Base-by-base conservation (phyloP, 2,113 vertebrate species). In the Tetraodon nigroviridis region DNA sequence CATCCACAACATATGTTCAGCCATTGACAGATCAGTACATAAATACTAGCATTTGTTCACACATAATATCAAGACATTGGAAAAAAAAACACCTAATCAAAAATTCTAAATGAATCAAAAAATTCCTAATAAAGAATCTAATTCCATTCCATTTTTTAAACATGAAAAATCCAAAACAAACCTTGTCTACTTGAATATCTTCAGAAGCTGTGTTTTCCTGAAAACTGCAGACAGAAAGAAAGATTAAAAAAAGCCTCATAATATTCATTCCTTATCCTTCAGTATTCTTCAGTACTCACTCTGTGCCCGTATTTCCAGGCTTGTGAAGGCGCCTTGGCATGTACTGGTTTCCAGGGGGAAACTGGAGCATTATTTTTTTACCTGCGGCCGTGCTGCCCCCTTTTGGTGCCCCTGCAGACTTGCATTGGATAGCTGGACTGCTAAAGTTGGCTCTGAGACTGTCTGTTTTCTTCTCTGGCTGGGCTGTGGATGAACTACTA, bases 141-240 rank as follows among this genome's bases (percentile, higher is more conserved):
- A 11, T 11, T 37, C 2, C 32, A 37, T 37, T 37, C 12, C 12
- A 6, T 27, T 27, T 27, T 27, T 27, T 27, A 6, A 27, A 37
- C 1, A 37, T 37, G 12, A 2, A 47, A 8, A 60, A 61, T n/a
- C 51, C 13, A 42, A 52, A 32, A 67, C 80, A 29, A 22, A 91
- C 90, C 88, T 90, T 90, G 74, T 91, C 87, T 37, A 90, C 68
- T 47, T 74, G 45, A 64, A 48, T 22, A 14, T 87, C 86, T 41
- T 89, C 74, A 17, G 73, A 48, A 16, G 74, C 71, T 7, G 55
- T 64, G 52, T 48, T 32, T 29, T 45, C 66, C 55, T 79, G 81
- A 42, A 0, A 21, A 13, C 87, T 90, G 61, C 44, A 14, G 44
- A 37, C 21, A 65, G 4, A 61, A 27, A 71, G 42, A 22, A 0